Base-by-base conservation (phyloP, 2,113 vertebrate species). In the Zosterops borbonicus region DNA sequence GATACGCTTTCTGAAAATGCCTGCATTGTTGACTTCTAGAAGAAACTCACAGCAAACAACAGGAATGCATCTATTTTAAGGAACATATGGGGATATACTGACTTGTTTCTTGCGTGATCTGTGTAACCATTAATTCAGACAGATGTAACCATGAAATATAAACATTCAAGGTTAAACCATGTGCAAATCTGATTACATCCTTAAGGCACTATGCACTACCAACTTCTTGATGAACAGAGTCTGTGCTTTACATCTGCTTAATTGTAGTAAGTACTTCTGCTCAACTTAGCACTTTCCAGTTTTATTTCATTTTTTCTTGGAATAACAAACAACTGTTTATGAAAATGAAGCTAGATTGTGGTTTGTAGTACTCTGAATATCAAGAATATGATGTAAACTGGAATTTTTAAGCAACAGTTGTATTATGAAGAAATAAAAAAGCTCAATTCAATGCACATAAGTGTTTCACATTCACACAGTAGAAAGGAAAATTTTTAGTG, bases 1-100 rank as follows among this genome's bases (percentile, higher is more conserved):
- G 42, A 75, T 93, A 53, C 5, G 60, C 97, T 91, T 97, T 97
- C 95, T 97, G 90, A 96, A 96, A 95, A 94, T 81, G 59, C 87
- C 95, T 96, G 76, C 14, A 12, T 96, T 91, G 67, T 87, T 97
- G 79, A 91, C 78, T 92, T 96, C 44, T 94, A 87, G 56, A 96
- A 95, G 64, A 91, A 83, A 87, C 33, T 93, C 65, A 74, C 31
- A 92, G 78, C 76, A 95, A 80, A 60, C 69, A 46, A 91, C 44
- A 83, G 83, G 46, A 94, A 67, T 67, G 82, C 79, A 62, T 94
- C 4, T 52, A 71, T 92, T 96, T 94, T 84, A 52, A 59, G 58
- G 70, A 41, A 94, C 77, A 33, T 96, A 92, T 83, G 83, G 94
- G 89, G 92, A 97, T 94, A 95, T 94, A 89, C 88, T 83, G 56